Base-by-base conservation (phyloP, 2,888 invertebrate species). In the Eumerus sabulonum region DNA sequence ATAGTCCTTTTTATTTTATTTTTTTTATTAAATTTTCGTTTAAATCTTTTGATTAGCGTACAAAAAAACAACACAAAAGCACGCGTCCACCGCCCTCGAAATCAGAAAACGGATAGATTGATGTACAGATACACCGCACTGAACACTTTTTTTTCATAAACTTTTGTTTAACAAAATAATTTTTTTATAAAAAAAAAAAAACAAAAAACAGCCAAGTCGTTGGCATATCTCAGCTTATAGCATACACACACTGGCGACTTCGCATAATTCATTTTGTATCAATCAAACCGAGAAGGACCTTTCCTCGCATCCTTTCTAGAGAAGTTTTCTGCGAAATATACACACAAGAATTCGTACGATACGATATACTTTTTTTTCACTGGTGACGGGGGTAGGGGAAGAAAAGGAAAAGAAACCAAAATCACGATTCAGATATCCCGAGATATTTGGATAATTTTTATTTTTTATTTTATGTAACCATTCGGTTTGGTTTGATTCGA, bases 231-330 rank as follows among this genome's bases (percentile, higher is more conserved):
- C 48, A 50, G 50, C 66, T n/a, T 62, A 71, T 50, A 71, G 63
- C 51, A 42, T 40, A 62, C 36, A 72, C 71, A 66, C 50, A 36
- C 44, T 67, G 54, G 66, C 60, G 45, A 79, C 79, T 79, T 74
- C 79, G 60, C 64, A 79, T 73, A 74, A 79, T 74, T 79, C 68
- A 79, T 63, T 73, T 73, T 68, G 73, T 63, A 79, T 68, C 79
- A 70, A 79, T 70, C 74, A 70, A 70, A 68, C 60, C 74, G 64
- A 79, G 64, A 64, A 70, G 38, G 36, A 54, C 45, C 44, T 57
- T 77, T 77, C 66, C 45, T 19, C 40, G 18, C 54, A n/a, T 67
- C 60, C 50, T 51, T 51, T 12, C 36, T n/a, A 66, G 51, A 59
- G 51, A 50, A 27, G 42, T 62, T 67, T 62, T 40, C 60, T 51